Evolutionary conservation across 2,888 invertebrate species (phyloP), one percentile per base, ranked within the genome.

Genomic region (Idaea biselata): DNA sequence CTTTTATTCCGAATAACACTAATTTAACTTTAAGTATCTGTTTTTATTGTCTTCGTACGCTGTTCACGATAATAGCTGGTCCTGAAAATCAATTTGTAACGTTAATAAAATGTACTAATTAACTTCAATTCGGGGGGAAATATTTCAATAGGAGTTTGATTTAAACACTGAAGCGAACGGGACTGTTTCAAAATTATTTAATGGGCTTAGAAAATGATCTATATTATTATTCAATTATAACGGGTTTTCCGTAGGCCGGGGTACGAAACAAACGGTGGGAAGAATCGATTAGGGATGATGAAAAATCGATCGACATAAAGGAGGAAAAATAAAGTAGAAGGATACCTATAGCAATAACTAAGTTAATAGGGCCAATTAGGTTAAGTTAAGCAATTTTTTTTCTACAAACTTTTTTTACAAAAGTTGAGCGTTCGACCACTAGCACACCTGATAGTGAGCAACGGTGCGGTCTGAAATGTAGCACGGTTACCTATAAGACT

Each of bases 41-140:
- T 84, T 82, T 78, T 79, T 81, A 84, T 70, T 75, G 78, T 88
- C 90, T 87, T 91, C 88, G 74, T 73, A 73, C 82, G 86, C 67
- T 76, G 85, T 88, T 91, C 92, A 91, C 84, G 88, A 86, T 82
- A 85, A 88, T 78, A 87, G 85, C 86, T 75, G 87, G 83, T 83
- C 83, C 90, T 91, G 91, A 81, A 90, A 90, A 89, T 85, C 81
- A 89, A 89, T 84, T 80, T 66, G 61, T 71, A 74, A 73, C 66
- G 75, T 82, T 80, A 81, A 72, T 80, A 73, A 71, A 68, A 68
- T 70, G 70, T 73, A 75, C 72, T 72, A 76, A 74, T 75, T 72
- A 74, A 74, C 67, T 76, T 69, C 63, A 69, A 72, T 68, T 70
- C 11, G 66, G 68, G 68, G 69, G 64, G 63, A 54, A 55, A 18